phyloP scores from a whole-genome alignment of 2,888 invertebrate species.

The Ochropleura leucogaster region DNA sequence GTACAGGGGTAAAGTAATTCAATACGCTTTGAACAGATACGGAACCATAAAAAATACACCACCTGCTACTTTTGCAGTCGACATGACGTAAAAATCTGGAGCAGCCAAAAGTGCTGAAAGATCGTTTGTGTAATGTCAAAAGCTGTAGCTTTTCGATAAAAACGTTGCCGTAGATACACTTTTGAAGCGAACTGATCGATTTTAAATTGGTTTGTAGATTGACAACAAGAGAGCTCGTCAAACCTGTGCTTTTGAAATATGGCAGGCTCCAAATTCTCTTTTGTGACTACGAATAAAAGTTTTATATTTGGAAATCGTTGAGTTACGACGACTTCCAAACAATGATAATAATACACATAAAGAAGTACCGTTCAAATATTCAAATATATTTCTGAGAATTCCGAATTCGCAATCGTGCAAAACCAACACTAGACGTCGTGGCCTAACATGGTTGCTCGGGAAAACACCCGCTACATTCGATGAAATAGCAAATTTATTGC shows the following conservation, averaged over 20 bases:
- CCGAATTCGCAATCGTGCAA: constrained; percentile 31
- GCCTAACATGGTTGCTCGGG: constrained; percentile 26
- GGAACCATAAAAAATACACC: constrained; percentile 66
- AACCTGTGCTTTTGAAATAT: constrained; percentile 22
- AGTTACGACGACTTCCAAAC: constrained; percentile 22
- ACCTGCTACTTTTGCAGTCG: constrained; percentile 71
- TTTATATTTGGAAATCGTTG: constrained; percentile 27
- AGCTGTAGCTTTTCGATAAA: constrained; percentile 48
- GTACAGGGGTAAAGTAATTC: constrained; percentile 67
- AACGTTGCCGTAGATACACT: constrained; percentile 47
- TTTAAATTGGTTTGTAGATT: constrained; percentile 53
- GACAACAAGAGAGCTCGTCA: constrained; percentile 52
- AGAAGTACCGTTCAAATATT: constrained; percentile 34
- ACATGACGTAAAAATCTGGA: constrained; percentile 67
- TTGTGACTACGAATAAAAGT: constrained; percentile 28
- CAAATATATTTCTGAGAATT: constrained; percentile 43
- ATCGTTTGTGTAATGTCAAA: constrained; percentile 41
- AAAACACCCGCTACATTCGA: constrained; percentile 27
- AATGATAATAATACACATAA: constrained; percentile 30
- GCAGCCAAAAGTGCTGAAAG: constrained; percentile 56
- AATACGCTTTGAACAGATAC: constrained; percentile 67
- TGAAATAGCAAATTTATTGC: constrained; percentile 52
- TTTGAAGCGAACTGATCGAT: constrained; percentile 57
- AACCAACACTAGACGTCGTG: constrained; percentile 32
- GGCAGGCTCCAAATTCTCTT: constrained; percentile 11